Conservation (phyloP, 2,888 invertebrate species). For the Omphaloscelis lunosa region DNA sequence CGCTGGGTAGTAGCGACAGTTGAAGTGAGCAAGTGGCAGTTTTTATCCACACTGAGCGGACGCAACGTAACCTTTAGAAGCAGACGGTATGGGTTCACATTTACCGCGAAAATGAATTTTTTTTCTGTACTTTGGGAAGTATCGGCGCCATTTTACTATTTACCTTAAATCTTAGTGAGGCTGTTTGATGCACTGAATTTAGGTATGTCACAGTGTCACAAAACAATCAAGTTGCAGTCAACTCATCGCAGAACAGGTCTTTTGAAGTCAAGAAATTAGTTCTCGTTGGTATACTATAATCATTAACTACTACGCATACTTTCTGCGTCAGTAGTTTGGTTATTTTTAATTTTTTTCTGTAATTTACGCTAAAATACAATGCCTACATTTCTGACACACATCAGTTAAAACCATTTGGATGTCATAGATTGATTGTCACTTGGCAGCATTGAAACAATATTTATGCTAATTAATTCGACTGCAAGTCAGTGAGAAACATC, state of each 20-base stretch:
- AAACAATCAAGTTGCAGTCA: not conserved
- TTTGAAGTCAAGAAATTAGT: not conserved
- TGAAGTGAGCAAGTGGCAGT: no score
- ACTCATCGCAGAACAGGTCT: no score
- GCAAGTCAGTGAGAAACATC: conserved; percentile 21
- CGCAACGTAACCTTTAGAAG: conserved; percentile 29
- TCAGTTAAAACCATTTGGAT: conserved; percentile 30
- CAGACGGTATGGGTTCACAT: conserved; percentile 6
- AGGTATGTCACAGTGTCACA: not conserved
- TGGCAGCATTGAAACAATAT: conserved; percentile 32
- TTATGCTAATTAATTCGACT: conserved; percentile 24
- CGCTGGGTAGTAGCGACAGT: no score
- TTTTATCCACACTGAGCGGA: not conserved
- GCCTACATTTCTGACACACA: conserved; percentile 26
- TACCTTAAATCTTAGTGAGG: not conserved
- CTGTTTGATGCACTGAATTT: not conserved
- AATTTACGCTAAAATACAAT: not conserved
- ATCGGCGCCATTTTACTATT: not conserved
- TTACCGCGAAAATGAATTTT: not conserved
- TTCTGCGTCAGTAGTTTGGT: not conserved
- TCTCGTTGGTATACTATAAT: conserved; percentile 1
- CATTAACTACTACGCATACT: not conserved
- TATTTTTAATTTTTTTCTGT: not conserved
- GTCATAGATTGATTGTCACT: conserved; percentile 37
- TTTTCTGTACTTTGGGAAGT: not conserved